A percentile compares a stretch with the other conserved stretches of the same genome.
phyloP scores from a whole-genome alignment of 2,113 vertebrate genomes.

The Thryonomys swinderianus region DNA sequence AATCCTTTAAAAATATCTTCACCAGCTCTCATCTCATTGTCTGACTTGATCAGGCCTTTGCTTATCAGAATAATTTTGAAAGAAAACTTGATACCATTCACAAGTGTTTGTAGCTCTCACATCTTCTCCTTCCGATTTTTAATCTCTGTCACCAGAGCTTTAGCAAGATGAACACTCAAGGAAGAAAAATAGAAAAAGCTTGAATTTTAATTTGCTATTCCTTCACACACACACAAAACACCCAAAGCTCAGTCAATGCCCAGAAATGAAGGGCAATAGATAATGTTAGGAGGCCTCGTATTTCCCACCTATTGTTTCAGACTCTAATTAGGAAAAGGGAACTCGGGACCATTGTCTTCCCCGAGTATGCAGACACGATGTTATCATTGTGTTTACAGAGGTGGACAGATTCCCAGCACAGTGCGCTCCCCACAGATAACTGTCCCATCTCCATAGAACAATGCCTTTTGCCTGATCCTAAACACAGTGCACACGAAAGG shows the following conservation, averaged over 20 bases:
- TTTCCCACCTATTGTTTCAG: slow-evolving; percentile 82
- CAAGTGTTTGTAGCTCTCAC: neutral
- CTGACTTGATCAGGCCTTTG: neutral
- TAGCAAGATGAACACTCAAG: slow-evolving; percentile 73
- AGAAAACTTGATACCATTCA: neutral
- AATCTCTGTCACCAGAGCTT: slow-evolving; percentile 74
- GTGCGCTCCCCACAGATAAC: slow-evolving; percentile 71
- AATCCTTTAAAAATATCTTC: neutral
- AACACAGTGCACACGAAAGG: slow-evolving; percentile 23
- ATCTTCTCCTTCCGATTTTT: neutral
- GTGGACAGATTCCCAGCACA: slow-evolving; percentile 79
- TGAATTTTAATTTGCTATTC: slow-evolving; percentile 87
- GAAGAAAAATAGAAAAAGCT: slow-evolving; percentile 82
- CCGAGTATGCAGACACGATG: slow-evolving; percentile 63
- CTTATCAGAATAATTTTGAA: neutral
- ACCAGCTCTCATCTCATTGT: neutral
- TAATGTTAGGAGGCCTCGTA: slow-evolving; percentile 81
- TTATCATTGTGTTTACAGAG: slow-evolving; percentile 85
- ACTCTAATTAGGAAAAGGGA: slow-evolving; percentile 84
- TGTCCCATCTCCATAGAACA: slow-evolving; percentile 77
- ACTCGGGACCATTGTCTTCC: slow-evolving; percentile 71
- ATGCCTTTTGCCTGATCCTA: slow-evolving; percentile 11
- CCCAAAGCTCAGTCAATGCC: slow-evolving; percentile 83
- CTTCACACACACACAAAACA: slow-evolving; percentile 80
- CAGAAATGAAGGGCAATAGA: slow-evolving; percentile 88